Conservation (phyloP, 2,113 vertebrate genomes). For the Daubentonia madagascariensis region DNA sequence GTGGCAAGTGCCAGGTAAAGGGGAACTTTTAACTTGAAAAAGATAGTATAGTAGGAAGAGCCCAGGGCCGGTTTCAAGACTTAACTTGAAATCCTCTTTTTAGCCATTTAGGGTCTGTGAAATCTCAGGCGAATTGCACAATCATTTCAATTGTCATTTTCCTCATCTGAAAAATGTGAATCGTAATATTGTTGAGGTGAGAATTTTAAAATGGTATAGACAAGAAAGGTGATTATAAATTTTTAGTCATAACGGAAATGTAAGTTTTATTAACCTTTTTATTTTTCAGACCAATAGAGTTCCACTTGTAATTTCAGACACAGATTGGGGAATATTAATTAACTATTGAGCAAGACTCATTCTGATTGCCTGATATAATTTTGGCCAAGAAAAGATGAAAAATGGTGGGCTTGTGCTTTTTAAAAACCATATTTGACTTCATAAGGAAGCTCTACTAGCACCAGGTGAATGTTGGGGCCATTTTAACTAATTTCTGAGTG, state of each 20-base stretch:
- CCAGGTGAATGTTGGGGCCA: not conserved
- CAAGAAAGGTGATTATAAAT: not conserved
- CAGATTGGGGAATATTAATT: not conserved
- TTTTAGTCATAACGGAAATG: not conserved
- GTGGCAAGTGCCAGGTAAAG: not conserved
- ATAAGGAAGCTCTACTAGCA: not conserved
- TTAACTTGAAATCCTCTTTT: not conserved
- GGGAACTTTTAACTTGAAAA: not conserved
- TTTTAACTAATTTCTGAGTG: conserved; percentile 29
- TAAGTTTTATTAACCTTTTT: not conserved
- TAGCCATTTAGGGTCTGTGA: not conserved
- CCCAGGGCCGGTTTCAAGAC: not conserved
- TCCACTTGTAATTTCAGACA: not conserved
- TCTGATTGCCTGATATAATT: not conserved
- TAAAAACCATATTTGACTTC: not conserved
- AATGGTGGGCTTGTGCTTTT: not conserved
- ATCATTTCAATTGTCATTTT: not conserved
- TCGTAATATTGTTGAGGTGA: not conserved
- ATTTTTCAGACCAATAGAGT: not conserved
- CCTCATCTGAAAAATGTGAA: not conserved
- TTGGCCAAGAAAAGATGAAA: not conserved
- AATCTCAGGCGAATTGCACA: not conserved
- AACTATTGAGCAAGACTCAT: not conserved
- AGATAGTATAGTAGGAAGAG: not conserved
- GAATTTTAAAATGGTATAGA: not conserved